Percentiles rank a stretch among this genome's conserved stretches.
Conservation (phyloP, 2,888 invertebrate genomes). For the Frankliniella intonsa region DNA sequence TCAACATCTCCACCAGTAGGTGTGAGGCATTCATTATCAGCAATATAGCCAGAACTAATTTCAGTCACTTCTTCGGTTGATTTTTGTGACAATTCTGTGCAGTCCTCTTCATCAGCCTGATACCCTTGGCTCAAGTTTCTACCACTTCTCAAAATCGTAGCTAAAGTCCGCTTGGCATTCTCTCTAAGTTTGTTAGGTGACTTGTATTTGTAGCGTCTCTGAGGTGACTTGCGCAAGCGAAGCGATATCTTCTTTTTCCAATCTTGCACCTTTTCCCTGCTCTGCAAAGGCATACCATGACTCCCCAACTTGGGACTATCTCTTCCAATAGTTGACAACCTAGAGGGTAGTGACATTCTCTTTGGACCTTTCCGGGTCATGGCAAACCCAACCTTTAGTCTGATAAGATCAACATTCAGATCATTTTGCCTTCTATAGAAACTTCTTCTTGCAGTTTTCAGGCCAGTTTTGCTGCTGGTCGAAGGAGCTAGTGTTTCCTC, state of each 20-base stretch:
- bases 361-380: neutral
- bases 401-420: neutral
- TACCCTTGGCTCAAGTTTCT: neutral
- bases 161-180: neutral
- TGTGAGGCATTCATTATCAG: neutral
- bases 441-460: neutral
- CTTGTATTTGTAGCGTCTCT: constrained; percentile 8
- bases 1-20: neutral
- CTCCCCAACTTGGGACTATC: neutral
- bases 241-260: neutral
- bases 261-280: neutral
- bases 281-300: neutral
- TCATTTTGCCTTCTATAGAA: neutral
- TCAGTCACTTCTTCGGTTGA: neutral
- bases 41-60: neutral
- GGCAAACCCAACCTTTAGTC: neutral
- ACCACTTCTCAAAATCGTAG: neutral
- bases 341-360: neutral
- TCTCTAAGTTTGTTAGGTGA: neutral
- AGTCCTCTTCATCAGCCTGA: neutral
- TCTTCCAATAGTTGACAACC: neutral
- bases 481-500: neutral
- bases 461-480: neutral
- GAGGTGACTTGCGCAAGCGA: neutral
- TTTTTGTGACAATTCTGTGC: neutral